Conservation (phyloP, 2,113 vertebrate species). For the Channa argus region DNA sequence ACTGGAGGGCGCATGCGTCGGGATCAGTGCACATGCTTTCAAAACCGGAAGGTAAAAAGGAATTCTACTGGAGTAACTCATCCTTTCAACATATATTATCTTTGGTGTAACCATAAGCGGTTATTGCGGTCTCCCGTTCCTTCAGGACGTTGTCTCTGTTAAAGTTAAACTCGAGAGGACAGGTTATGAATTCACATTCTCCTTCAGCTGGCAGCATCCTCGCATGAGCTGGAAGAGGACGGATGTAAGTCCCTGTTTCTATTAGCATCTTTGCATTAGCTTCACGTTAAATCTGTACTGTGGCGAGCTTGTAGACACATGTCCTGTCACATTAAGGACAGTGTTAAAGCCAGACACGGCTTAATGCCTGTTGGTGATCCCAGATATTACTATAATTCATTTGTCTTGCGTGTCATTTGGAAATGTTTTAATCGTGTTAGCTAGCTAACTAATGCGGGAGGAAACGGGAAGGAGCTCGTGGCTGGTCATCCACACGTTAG, state of each 20-base stretch:
- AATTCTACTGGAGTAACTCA: neutral
- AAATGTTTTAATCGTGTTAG: neutral
- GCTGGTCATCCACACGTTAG: no score
- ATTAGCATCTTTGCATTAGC: constrained; percentile 22
- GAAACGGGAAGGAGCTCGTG: neutral
- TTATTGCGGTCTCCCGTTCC: neutral
- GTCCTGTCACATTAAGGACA: neutral
- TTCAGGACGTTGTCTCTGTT: constrained; percentile 19
- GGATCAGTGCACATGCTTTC: neutral
- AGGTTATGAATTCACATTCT: accelerated
- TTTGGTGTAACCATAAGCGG: neutral
- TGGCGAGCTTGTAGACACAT: no score
- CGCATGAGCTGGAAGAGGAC: constrained; percentile 4
- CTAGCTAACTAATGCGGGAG: neutral
- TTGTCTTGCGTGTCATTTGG: neutral
- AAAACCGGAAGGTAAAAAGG: constrained; percentile 9
- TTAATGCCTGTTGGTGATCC: neutral
- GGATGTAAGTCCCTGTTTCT: constrained; percentile 29
- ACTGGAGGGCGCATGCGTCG: constrained; percentile 45
- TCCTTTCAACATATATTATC: neutral
- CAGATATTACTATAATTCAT: no score
- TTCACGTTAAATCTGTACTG: constrained; percentile 1
- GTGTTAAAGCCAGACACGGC: neutral
- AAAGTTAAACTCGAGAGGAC: constrained; percentile 43
- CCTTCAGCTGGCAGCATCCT: constrained; percentile 23